Evolutionary conservation across 1,140 invertebrate genomes (phyloP).

Genomic region (Gryllus bimaculatus): DNA sequence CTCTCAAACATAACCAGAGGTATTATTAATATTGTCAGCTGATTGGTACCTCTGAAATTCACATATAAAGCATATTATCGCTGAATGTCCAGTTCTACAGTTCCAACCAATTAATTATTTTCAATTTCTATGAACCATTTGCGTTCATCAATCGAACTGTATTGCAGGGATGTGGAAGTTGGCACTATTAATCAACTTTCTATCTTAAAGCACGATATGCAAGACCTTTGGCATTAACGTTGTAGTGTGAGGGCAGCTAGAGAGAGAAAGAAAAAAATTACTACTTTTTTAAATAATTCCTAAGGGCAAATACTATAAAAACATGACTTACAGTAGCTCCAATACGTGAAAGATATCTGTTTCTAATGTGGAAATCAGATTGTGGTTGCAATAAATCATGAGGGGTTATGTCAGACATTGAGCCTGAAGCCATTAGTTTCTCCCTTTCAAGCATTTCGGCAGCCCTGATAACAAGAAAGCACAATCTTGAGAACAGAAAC

Average conservation of each 20-base stretch:
- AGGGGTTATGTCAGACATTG: slow-evolving; percentile 39
- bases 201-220: slow-evolving; percentile 35
- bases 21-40: too few relatives aligned
- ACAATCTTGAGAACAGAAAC: not conserved
- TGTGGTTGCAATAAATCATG: slow-evolving; percentile 43
- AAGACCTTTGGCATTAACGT: slow-evolving; percentile 28
- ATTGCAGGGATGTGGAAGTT: too few relatives aligned
- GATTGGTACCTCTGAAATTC: too few relatives aligned
- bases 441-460: slow-evolving; percentile 42
- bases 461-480: slow-evolving; percentile 26
- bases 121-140: too few relatives aligned
- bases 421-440: slow-evolving; percentile 39
- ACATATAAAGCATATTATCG: too few relatives aligned
- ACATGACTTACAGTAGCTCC: slow-evolving; percentile 43
- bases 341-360: slow-evolving; percentile 50
- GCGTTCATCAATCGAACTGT: too few relatives aligned
- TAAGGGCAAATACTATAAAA: not conserved
- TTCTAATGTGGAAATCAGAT: slow-evolving; percentile 52
- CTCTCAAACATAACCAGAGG: too few relatives aligned
- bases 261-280: slow-evolving; percentile 27
- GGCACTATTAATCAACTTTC: not conserved
- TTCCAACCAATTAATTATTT: too few relatives aligned
- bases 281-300: slow-evolving; percentile 5
- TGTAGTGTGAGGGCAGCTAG: slow-evolving; percentile 34
- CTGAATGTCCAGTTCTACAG: too few relatives aligned